phyloP scores from a whole-genome alignment of 2,888 invertebrate species.

The Ornithoptera priamus region DNA sequence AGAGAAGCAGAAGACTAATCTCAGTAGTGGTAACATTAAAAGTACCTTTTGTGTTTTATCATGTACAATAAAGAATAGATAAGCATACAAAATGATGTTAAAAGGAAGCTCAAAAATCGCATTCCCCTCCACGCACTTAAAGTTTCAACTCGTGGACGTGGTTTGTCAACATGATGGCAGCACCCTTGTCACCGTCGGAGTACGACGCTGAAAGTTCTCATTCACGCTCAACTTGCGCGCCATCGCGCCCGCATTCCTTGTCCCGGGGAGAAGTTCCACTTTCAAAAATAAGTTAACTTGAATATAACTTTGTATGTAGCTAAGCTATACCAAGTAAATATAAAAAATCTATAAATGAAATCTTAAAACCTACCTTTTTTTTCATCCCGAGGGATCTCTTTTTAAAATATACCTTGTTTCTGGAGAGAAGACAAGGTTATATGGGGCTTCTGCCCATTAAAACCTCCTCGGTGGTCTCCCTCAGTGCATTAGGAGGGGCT shows the following conservation, averaged over 20 bases:
- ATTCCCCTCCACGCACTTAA: constrained; percentile 15
- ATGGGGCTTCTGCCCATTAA: too few relatives aligned
- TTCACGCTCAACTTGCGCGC: constrained; percentile 28
- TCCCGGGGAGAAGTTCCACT: background rate
- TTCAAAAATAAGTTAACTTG: background rate
- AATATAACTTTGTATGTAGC: too few relatives aligned
- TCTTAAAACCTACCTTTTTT: too few relatives aligned
- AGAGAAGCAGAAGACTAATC: too few relatives aligned
- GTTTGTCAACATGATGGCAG: constrained; percentile 29
- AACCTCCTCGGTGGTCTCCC: too few relatives aligned
- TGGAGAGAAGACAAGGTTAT: too few relatives aligned
- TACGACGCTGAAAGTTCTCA: constrained; percentile 28
- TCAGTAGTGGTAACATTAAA: too few relatives aligned
- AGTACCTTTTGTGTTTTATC: background rate
- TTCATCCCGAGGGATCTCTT: too few relatives aligned
- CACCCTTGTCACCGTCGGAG: constrained; percentile 24
- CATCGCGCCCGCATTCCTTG: constrained; percentile 22
- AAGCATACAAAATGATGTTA: background rate
- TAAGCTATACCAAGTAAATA: too few relatives aligned
- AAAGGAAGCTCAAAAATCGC: background rate
- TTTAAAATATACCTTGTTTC: too few relatives aligned
- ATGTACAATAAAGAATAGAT: background rate
- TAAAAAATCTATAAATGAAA: too few relatives aligned
- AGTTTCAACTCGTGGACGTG: constrained; percentile 27
- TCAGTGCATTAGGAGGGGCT: too few relatives aligned